Evolutionary conservation across 2,113 vertebrate genomes (phyloP).

Genomic region (Xenus cinereus): DNA sequence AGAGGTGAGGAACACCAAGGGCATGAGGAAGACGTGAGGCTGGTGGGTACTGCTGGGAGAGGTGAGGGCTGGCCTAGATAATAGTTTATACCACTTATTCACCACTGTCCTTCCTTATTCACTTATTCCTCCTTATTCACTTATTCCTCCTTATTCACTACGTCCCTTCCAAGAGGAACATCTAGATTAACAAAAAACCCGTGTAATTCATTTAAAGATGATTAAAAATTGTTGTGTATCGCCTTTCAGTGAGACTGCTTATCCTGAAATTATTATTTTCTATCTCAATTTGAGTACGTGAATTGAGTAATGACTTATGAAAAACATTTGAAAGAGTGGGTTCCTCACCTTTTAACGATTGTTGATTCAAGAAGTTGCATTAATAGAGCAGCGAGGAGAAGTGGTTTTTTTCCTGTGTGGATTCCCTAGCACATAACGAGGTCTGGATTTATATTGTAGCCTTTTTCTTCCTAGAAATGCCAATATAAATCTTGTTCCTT

Average conservation of each 20-base stretch:
- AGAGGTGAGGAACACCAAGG: accelerated
- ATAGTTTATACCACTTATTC: not conserved
- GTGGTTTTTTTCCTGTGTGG: not conserved
- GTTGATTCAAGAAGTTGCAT: not conserved
- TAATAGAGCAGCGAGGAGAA: not conserved
- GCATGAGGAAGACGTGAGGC: accelerated
- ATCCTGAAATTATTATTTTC: not conserved
- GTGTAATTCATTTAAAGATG: accelerated
- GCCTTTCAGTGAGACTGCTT: not conserved
- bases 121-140: not conserved
- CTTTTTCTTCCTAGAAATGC: not conserved
- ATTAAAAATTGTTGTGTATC: not conserved
- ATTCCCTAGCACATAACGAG: accelerated
- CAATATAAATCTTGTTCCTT: not conserved
- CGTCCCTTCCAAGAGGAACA: accelerated
- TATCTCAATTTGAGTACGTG: not conserved
- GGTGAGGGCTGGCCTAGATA: not conserved
- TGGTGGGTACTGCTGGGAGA: not conserved
- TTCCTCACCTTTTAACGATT: accelerated
- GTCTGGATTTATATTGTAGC: not conserved
- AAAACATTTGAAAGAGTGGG: not conserved
- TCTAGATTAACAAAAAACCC: accelerated
- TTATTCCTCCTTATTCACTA: not conserved
- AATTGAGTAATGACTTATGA: not conserved
- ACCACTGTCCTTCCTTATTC: not conserved